Evolutionary conservation across 2,888 invertebrate genomes (phyloP).

Genomic region (Graphium colonna): DNA sequence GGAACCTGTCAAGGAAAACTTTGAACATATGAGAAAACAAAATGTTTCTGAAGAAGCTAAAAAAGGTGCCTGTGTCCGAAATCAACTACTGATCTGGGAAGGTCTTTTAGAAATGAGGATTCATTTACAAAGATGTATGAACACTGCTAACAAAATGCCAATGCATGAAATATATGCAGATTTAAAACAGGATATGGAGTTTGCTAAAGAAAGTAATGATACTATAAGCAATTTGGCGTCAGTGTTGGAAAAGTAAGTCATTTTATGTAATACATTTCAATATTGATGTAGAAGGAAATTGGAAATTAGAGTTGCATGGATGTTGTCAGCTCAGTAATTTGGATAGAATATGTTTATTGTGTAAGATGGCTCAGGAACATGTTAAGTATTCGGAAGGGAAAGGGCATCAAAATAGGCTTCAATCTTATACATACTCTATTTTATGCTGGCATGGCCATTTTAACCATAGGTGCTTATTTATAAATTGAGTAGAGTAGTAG

Average conservation of each 20-base stretch:
- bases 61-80: slow-evolving; percentile 84
- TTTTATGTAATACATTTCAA: too few species aligned
- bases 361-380: too few species aligned
- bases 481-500: too few species aligned
- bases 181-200: slow-evolving; percentile 70
- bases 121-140: slow-evolving; percentile 90
- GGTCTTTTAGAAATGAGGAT: slow-evolving; percentile 91
- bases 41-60: slow-evolving; percentile 80
- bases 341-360: too few species aligned
- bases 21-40: slow-evolving; percentile 79
- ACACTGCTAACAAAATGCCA: slow-evolving; percentile 89
- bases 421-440: too few species aligned
- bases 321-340: too few species aligned
- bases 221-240: slow-evolving; percentile 76
- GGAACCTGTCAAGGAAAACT: slow-evolving; percentile 70
- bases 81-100: slow-evolving; percentile 90
- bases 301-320: too few species aligned
- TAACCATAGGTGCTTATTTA: too few species aligned
- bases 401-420: too few species aligned
- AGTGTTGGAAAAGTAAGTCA: slow-evolving; percentile 81
- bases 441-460: too few species aligned
- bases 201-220: slow-evolving; percentile 69
- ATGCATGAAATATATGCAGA: slow-evolving; percentile 75
- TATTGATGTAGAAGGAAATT: too few species aligned
- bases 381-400: too few species aligned